Conservation (phyloP, 2,797 vertebrate species). For the Acipenser ruthenus region DNA sequence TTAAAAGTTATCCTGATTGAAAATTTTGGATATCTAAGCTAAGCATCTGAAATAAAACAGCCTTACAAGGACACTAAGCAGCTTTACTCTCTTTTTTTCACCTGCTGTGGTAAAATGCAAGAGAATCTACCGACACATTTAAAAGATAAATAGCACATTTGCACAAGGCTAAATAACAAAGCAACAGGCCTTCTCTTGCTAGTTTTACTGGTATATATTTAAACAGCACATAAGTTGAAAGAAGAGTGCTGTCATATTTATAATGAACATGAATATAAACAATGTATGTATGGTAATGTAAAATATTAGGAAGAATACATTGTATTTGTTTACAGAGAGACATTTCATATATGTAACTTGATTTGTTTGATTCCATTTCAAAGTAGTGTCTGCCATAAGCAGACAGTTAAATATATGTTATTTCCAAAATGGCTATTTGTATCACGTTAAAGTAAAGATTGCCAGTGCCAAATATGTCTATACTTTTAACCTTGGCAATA, state of each 20-base stretch:
- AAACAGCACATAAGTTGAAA: background rate
- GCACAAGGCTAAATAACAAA: background rate
- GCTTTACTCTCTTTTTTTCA: background rate
- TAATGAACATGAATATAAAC: constrained; percentile 7
- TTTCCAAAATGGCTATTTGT: no score
- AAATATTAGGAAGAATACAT: no score
- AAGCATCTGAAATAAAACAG: background rate
- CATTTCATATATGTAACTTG: no score
- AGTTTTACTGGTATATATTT: constrained; percentile 1
- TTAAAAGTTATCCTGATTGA: background rate
- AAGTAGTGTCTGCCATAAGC: no score
- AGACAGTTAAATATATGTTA: no score
- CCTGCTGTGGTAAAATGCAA: background rate
- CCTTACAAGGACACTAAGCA: background rate
- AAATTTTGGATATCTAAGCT: background rate
- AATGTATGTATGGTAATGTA: background rate
- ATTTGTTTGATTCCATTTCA: no score
- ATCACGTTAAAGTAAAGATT: no score
- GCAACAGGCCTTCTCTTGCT: constrained; percentile 2
- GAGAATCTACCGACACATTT: background rate
- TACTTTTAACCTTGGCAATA: no score
- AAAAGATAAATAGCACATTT: background rate
- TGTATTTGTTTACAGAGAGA: no score
- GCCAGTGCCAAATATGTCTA: no score
- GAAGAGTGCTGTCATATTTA: constrained; percentile 9